Evolutionary conservation across 2,888 invertebrate genomes (phyloP).

Genomic region (Caenorhabditis uteleia): DNA sequence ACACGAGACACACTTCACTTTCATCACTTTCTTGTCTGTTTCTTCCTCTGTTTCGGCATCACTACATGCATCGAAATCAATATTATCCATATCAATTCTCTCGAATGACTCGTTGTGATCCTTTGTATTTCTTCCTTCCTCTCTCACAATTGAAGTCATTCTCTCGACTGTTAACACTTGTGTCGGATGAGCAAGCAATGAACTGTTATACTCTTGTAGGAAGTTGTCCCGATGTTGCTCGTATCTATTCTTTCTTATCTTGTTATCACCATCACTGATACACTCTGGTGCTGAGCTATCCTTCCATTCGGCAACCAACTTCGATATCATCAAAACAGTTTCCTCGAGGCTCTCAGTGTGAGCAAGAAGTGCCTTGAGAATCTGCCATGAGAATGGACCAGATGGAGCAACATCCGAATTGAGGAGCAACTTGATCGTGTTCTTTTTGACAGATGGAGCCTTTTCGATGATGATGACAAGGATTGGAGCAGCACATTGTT

Average conservation of each 20-base stretch:
- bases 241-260: conserved; percentile 19
- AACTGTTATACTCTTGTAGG: conserved; percentile 26
- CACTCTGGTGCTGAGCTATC: conserved; percentile 19
- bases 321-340: conserved; percentile 15
- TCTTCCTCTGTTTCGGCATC: conserved; percentile 23
- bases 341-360: conserved; percentile 14
- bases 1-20: conserved; percentile 39
- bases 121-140: conserved; percentile 17
- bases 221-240: conserved; percentile 19
- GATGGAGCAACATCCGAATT: conserved; percentile 30
- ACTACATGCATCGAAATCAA: conserved; percentile 21
- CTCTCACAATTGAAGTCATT: conserved; percentile 38
- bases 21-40: not conserved
- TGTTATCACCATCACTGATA: not conserved
- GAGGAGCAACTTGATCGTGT: conserved; percentile 25
- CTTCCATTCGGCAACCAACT: conserved; percentile 30
- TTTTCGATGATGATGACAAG: conserved; percentile 21
- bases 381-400: conserved; percentile 32
- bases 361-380: conserved; percentile 26
- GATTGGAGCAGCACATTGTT: conserved; percentile 16
- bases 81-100: conserved; percentile 32
- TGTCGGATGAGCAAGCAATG: conserved; percentile 7
- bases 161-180: conserved; percentile 33
- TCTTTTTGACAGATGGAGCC: conserved; percentile 10
- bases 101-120: conserved; percentile 40